Percentiles rank a stretch among this genome's conserved stretches.
Evolutionary conservation across 2,113 vertebrate genomes (phyloP).

Genomic region (Protobothrops mucrosquamatus): DNA sequence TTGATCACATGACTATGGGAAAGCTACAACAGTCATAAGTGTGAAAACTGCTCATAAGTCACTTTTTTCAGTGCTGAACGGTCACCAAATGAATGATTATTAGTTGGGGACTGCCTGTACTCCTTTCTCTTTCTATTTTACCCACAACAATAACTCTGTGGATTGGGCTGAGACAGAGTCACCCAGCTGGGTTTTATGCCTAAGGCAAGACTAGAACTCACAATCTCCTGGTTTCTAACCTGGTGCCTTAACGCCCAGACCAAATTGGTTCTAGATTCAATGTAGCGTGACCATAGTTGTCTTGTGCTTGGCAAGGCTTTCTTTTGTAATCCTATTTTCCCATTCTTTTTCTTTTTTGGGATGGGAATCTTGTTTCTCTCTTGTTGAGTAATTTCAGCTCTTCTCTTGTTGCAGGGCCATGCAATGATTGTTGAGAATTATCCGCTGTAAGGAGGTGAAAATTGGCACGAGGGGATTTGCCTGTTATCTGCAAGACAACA

Average conservation of each 20-base stretch:
- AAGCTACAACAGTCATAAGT: background rate
- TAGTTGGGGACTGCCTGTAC: background rate
- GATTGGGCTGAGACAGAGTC: background rate
- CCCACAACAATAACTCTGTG: background rate
- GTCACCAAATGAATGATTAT: background rate
- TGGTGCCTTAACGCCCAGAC: background rate
- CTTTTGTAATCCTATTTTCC: background rate
- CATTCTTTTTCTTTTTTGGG: background rate
- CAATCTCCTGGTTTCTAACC: background rate
- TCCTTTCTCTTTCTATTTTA: background rate
- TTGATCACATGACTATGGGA: background rate
- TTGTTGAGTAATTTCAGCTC: background rate
- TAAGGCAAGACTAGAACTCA: background rate
- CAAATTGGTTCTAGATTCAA: background rate
- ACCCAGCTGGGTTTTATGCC: background rate
- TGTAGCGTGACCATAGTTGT: background rate
- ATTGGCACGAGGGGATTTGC: background rate
- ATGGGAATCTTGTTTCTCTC: background rate
- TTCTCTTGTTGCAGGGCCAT: conserved; percentile 79
- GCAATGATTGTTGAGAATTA: conserved; percentile 94
- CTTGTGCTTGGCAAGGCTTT: background rate
- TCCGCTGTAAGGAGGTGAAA: conserved; percentile 75
- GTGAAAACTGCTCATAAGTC: background rate
- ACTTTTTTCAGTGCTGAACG: background rate
- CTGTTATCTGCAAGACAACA: conserved; percentile 35